Evolutionary conservation across 2,113 vertebrate species (phyloP).

Genomic region (Mormyrus lacerda): DNA sequence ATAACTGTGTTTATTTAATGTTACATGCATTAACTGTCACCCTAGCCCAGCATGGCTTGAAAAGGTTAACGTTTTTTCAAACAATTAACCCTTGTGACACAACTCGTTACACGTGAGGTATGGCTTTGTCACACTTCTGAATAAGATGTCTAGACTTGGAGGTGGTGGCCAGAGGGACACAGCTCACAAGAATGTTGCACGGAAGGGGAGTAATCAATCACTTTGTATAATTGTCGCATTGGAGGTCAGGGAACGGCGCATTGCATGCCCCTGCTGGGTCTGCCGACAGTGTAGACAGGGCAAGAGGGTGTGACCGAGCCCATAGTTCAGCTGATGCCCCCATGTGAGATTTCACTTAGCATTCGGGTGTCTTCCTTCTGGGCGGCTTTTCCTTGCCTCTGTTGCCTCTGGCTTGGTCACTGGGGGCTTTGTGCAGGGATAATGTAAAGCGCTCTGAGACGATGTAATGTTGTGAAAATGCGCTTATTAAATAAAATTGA

Average conservation of each 20-base stretch:
- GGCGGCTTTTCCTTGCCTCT: too few relatives aligned
- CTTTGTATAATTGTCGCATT: conserved; percentile 38
- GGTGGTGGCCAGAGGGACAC: conserved; percentile 20
- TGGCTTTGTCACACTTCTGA: conserved; percentile 21
- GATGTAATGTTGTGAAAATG: too few relatives aligned
- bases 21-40: not conserved
- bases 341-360: conserved; percentile 32
- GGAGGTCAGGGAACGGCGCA: conserved; percentile 18
- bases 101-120: conserved; percentile 16
- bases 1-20: not conserved
- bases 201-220: conserved; percentile 49
- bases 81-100: conserved; percentile 1
- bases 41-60: not conserved
- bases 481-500: too few relatives aligned
- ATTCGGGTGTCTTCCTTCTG: conserved; percentile 17
- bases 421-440: too few relatives aligned
- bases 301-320: conserved; percentile 2
- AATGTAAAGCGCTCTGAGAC: too few relatives aligned
- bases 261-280: conserved; percentile 21
- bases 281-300: not conserved
- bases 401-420: too few relatives aligned
- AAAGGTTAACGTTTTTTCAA: not conserved
- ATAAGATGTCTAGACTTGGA: conserved; percentile 20
- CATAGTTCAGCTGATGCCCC: conserved; percentile 2
- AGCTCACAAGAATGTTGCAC: conserved; percentile 31